Conservation (phyloP, 2,113 vertebrate genomes). For the Ammodytes marinus region DNA sequence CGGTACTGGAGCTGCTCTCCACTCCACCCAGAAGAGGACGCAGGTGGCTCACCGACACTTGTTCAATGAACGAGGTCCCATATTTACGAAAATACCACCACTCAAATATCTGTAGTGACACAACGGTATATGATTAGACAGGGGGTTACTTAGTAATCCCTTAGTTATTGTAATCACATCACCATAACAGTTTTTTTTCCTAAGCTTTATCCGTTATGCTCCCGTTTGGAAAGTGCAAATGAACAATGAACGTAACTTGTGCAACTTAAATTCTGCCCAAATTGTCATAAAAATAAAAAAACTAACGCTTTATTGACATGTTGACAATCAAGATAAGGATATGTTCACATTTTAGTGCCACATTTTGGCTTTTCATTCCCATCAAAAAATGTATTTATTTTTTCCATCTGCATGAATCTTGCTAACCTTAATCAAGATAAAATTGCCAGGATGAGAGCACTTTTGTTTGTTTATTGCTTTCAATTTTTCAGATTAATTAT, state of each 20-base stretch:
- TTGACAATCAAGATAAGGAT: neutral
- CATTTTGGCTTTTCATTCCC: neutral
- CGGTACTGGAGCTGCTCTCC: constrained; percentile 88
- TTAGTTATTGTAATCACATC: neutral
- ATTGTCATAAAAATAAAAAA: neutral
- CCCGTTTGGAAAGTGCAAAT: neutral
- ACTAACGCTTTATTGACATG: neutral
- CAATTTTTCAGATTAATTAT: neutral
- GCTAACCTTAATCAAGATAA: neutral
- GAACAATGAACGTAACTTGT: neutral
- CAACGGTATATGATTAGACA: neutral
- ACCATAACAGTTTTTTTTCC: neutral
- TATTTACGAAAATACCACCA: constrained; percentile 99
- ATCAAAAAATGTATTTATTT: neutral
- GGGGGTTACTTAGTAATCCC: neutral
- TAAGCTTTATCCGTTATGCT: neutral
- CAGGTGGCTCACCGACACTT: constrained; percentile 97
- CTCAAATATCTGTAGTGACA: constrained; percentile 91
- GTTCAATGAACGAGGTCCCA: constrained; percentile 97
- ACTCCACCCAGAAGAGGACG: constrained; percentile 93
- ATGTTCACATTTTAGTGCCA: neutral
- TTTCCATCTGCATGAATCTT: neutral
- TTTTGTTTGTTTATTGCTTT: neutral
- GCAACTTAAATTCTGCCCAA: neutral
- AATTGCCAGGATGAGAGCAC: neutral